Evolutionary conservation across 30 jellyfish, hydroid and myxozoan genomes (phyloP).

Genomic region (Aurelia sp.): DNA sequence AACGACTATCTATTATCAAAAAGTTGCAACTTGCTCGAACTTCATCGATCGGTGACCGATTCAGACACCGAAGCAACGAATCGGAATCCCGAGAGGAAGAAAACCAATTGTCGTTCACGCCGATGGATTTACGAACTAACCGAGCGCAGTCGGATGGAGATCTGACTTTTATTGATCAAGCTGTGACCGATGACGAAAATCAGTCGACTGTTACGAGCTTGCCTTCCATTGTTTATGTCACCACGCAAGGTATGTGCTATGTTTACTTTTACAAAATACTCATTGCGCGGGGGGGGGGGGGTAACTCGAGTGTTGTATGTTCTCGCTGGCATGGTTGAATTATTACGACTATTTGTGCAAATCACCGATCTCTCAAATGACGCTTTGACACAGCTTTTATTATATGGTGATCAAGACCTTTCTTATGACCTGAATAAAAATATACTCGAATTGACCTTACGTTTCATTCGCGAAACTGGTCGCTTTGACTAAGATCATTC

Average conservation of each 20-base stretch:
- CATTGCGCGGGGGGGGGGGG: too few species aligned
- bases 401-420: too few species aligned
- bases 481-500: too few species aligned
- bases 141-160: slow-evolving; percentile 93
- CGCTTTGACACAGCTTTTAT: too few species aligned
- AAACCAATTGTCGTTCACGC: slow-evolving; percentile 73
- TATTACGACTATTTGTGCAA: too few species aligned
- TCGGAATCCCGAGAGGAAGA: slow-evolving; percentile 50
- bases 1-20: slow-evolving; percentile 26
- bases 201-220: slow-evolving; percentile 93
- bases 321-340: too few species aligned
- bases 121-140: slow-evolving; percentile 61
- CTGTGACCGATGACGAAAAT: slow-evolving; percentile 71
- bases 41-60: slow-evolving; percentile 47
- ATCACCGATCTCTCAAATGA: too few species aligned
- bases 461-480: too few species aligned
- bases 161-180: slow-evolving; percentile 55
- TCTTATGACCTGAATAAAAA: too few species aligned
- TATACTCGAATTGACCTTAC: too few species aligned
- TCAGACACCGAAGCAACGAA: slow-evolving; percentile 29
- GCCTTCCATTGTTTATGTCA: slow-evolving; percentile 68
- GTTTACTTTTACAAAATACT: too few species aligned
- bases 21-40: slow-evolving; percentile 50
- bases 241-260: background rate
- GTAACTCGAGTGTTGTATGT: too few species aligned